Conservation (phyloP, 2,888 invertebrate species). For the Tiliacea citrago region DNA sequence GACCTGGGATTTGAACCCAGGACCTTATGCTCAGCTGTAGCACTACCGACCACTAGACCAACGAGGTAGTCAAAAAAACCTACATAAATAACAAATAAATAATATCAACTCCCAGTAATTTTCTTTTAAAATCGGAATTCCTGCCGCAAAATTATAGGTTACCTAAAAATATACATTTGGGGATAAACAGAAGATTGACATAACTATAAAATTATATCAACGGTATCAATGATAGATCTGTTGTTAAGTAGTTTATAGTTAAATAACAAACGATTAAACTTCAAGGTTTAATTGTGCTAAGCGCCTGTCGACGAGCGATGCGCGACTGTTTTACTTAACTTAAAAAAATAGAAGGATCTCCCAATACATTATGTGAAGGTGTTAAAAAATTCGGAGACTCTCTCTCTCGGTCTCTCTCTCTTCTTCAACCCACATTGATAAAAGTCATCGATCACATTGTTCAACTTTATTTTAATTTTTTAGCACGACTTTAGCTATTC, state of each 20-base stretch:
- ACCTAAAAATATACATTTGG: too few relatives aligned
- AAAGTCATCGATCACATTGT: neutral
- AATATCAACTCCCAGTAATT: conserved; percentile 15
- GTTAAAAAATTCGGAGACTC: too few relatives aligned
- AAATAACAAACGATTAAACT: conserved; percentile 19
- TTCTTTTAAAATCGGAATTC: conserved; percentile 5
- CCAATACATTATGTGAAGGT: neutral
- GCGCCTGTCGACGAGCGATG: neutral
- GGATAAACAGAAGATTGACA: neutral
- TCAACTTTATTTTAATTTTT: neutral
- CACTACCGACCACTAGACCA: too few relatives aligned
- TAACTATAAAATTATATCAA: conserved; percentile 25
- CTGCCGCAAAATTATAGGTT: conserved; percentile 6
- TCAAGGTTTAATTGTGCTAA: conserved; percentile 8
- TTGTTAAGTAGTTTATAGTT: conserved; percentile 6
- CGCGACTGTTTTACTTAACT: neutral
- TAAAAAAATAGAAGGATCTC: neutral
- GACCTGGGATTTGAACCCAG: too few relatives aligned
- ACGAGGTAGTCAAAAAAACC: too few relatives aligned
- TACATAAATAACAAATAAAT: too few relatives aligned
- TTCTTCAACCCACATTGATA: neutral
- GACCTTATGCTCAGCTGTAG: too few relatives aligned
- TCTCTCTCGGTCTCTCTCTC: too few relatives aligned
- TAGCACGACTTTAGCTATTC: neutral
- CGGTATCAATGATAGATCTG: conserved; percentile 15